Evolutionary conservation across 1,140 invertebrate species (phyloP), one percentile per base, ranked within the genome.

Genomic region (Oscheius sp.): DNA sequence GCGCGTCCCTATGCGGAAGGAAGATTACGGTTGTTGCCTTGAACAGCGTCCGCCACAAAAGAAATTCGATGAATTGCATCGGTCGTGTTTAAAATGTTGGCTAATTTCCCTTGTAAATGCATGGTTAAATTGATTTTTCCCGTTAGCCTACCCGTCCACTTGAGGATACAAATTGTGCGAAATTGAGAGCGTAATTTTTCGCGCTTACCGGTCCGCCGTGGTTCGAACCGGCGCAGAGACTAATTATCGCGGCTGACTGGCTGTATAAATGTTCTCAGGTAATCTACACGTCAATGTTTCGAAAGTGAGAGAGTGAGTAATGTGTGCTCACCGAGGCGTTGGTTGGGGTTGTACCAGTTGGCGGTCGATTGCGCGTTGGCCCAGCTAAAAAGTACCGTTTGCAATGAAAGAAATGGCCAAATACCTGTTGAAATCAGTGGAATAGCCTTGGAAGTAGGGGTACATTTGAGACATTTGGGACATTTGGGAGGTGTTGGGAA

Each of bases 11-110:
- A 55, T 26, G 49, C 23, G 7, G 7, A 55, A 26, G 49, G 23
- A 55, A 55, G 49, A 55, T 55, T 55, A 55, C 49, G 49, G 49
- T 55, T 20, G 49, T 55, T 55, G 49, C 49, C 49, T 55, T 55
- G 49, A 55, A 55, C 49, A 55, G 7, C 7, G 4, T 13, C 4
- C n/a, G n/a, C n/a, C n/a, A n/a, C n/a, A n/a, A n/a, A n/a, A n/a
- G n/a, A n/a, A n/a, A n/a, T n/a, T n/a, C n/a, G n/a, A n/a, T n/a
- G n/a, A n/a, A n/a, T n/a, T n/a, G n/a, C n/a, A n/a, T n/a, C n/a
- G n/a, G n/a, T n/a, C n/a, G n/a, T n/a, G n/a, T n/a, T n/a, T n/a
- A n/a, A n/a, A n/a, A n/a, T n/a, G n/a, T n/a, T n/a, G n/a, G n/a
- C n/a, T n/a, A n/a, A n/a, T n/a, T n/a, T n/a, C n/a, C n/a, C n/a